Evolutionary conservation across 2,113 vertebrate genomes (phyloP).

Genomic region (Alaudala cheleensis): DNA sequence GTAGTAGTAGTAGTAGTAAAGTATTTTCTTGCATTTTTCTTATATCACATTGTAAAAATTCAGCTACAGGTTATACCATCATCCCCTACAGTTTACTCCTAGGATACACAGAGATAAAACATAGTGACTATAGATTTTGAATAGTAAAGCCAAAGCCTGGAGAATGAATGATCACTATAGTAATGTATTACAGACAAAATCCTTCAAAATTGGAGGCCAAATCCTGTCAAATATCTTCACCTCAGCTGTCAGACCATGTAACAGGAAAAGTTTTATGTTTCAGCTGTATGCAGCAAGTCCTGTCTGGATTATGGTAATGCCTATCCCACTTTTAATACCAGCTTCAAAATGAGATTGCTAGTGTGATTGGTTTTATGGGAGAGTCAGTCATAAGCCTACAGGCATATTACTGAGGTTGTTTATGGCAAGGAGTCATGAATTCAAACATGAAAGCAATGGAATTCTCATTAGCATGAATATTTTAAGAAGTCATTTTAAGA

Average conservation of each 20-base stretch:
- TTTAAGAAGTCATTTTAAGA: neutral
- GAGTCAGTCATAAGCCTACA: neutral
- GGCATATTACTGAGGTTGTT: neutral
- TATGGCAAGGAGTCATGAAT: neutral
- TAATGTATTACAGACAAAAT: neutral
- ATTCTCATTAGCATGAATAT: neutral
- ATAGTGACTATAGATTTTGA: neutral
- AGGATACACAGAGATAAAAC: neutral
- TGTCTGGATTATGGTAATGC: neutral
- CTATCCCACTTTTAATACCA: neutral
- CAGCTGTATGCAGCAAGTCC: neutral
- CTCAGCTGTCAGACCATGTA: neutral
- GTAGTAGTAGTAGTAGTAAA: no score
- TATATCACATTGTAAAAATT: neutral
- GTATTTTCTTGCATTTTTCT: neutral
- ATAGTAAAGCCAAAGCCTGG: neutral
- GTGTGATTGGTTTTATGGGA: neutral
- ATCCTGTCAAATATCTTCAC: neutral
- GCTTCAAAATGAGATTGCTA: slow-evolving; percentile 1
- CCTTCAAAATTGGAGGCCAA: neutral
- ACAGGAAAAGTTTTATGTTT: neutral
- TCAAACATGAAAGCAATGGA: slow-evolving; percentile 8
- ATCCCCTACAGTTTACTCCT: neutral
- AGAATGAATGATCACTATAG: neutral
- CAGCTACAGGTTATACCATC: neutral